Evolutionary conservation across 2,797 vertebrate species (phyloP).

Genomic region (Pygocentrus nattereri): DNA sequence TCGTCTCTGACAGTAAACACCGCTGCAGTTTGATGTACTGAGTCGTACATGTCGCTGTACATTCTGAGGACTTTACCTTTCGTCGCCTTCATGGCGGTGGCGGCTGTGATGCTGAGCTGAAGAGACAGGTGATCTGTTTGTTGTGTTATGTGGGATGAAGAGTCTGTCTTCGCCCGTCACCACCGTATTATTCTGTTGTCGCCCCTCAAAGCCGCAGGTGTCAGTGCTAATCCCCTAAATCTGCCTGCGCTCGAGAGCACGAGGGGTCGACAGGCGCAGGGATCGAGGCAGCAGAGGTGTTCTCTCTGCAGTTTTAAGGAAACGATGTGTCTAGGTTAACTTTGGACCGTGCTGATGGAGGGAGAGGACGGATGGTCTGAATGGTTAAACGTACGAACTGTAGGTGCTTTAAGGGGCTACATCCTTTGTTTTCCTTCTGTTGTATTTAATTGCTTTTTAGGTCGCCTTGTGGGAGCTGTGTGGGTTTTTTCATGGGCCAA

Average conservation of each 20-base stretch:
- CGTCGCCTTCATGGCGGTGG: neutral
- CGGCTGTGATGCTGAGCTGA: constrained; percentile 12
- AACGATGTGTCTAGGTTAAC: neutral
- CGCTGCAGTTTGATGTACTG: neutral
- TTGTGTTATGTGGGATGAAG: constrained; percentile 19
- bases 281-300: neutral
- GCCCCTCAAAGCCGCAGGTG: constrained; percentile 9
- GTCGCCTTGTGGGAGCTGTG: too few species aligned
- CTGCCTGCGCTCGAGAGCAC: neutral
- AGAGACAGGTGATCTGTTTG: constrained; percentile 32
- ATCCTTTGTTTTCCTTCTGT: too few species aligned
- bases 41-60: neutral
- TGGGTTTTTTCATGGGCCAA: too few species aligned
- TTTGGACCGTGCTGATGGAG: neutral
- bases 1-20: neutral
- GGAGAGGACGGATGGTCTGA: neutral
- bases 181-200: constrained; percentile 14
- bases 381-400: too few species aligned
- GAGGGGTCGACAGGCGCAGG: neutral
- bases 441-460: too few species aligned
- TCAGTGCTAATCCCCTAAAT: constrained; percentile 35
- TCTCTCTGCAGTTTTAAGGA: neutral
- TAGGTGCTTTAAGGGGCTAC: too few species aligned
- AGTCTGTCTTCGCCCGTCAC: constrained; percentile 28
- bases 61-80: neutral